Base-by-base conservation (phyloP, 2,113 vertebrate genomes). In the Hymenochirus boettgeri region DNA sequence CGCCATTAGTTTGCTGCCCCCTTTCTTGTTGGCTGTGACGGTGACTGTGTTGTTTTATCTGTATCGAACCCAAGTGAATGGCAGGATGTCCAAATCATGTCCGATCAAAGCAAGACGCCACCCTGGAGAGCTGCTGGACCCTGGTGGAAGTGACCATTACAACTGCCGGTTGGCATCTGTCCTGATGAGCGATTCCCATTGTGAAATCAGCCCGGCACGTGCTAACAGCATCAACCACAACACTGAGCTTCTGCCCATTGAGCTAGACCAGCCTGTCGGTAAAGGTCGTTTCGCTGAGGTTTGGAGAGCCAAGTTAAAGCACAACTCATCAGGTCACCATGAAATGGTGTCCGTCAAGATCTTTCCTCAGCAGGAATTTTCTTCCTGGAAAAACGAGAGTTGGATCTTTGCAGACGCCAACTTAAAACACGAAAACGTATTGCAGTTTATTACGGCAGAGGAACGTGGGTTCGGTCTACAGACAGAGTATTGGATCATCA, bases 321-420 rank as follows among this genome's bases (percentile, higher is more conserved):
- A 84, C 45, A 79, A 77, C 5, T 73, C 72, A 54, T 80, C 75
- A 0, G 85, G 79, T 0, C 85, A 86, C 51, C 86, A 84, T 1
- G 86, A 92, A 62, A 88, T 82, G 0, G 91, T 94, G 64, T 92
- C 92, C 0, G 92, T 95, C 57, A 95, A 95, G 83, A 91, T 95
- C 65, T 95, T 95, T 61, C 89, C 89, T 1, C 82, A 81, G 0
- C 80, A 91, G 48, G 92, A 93, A 63, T 92, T 87, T 4, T 77
- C 80, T 7, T 93, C 91, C 0, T 95, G 93, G 93, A 88, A 83
- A 62, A 92, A 89, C 0, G 93, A 95, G 75, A 84, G 84, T 65
- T 83, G 79, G 75, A 90, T 94, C 75, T 89, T 91, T 73, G 93
- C 89, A 0, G 90, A 94, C 2, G 76, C 80, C 57, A 85, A 86